These are phyloP conservation scores for Chymomyza caudatula DNA, from an alignment of 2,888 invertebrate genomes.

Conservation along the genomic window DNA sequence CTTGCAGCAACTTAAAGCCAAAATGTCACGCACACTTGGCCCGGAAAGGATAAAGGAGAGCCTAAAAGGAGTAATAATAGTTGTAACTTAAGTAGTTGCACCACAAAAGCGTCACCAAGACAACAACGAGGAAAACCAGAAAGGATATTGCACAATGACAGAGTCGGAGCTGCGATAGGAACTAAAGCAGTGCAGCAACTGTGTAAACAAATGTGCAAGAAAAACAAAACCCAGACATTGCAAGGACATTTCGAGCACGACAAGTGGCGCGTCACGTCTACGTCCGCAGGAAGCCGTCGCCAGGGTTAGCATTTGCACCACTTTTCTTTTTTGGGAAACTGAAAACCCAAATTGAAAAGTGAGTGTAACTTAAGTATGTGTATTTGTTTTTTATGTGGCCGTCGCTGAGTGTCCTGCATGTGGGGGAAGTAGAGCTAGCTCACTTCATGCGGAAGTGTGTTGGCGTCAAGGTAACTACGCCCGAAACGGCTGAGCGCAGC, in stretches of 20 bases:
- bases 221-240: slow-evolving; percentile 31
- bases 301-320: slow-evolving; percentile 15
- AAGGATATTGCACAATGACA: slow-evolving; percentile 46
- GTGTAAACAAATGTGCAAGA: slow-evolving; percentile 46
- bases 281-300: slow-evolving; percentile 39
- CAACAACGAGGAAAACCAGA: neutral
- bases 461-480: slow-evolving; percentile 47
- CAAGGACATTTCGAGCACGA: slow-evolving; percentile 19
- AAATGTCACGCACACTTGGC: neutral
- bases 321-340: slow-evolving; percentile 38
- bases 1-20: neutral
- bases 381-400: slow-evolving; percentile 19
- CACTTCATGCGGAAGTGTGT: slow-evolving; percentile 26
- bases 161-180: slow-evolving; percentile 7
- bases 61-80: neutral
- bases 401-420: neutral
- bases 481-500: slow-evolving; percentile 3
- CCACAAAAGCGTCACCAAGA: neutral
- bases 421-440: neutral
- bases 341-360: slow-evolving; percentile 36
- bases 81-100: neutral
- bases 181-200: slow-evolving; percentile 35
- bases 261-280: slow-evolving; percentile 45
- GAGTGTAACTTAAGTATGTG: slow-evolving; percentile 23
- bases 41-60: neutral